Conservation (phyloP, 2,888 invertebrate genomes). For the Falcaria lacertinaria region DNA sequence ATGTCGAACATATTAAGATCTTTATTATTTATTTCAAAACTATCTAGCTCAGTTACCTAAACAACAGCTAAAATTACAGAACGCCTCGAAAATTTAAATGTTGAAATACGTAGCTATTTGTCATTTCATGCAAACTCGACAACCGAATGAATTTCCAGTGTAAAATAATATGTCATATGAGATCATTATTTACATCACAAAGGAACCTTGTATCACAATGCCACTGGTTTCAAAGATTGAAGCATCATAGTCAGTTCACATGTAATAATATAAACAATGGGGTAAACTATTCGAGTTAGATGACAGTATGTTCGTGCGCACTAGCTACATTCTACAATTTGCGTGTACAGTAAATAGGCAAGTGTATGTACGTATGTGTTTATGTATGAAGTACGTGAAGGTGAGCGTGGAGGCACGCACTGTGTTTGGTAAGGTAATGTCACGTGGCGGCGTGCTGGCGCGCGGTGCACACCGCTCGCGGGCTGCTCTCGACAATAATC, state of each 20-base stretch:
- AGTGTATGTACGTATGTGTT: not conserved
- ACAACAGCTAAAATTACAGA: not conserved
- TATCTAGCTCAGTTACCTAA: not conserved
- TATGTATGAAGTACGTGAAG: slow-evolving; percentile 6
- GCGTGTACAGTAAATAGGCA: not conserved
- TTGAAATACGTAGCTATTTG: not conserved
- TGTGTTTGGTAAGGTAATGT: slow-evolving; percentile 1
- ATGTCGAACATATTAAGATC: not conserved
- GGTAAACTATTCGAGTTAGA: not conserved
- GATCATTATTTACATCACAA: not conserved
- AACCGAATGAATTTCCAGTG: not conserved
- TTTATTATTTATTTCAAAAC: not conserved
- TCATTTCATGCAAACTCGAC: slow-evolving; percentile 2
- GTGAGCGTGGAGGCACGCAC: slow-evolving; percentile 10
- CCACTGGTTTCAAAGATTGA: slow-evolving; percentile 7
- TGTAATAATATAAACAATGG: not conserved
- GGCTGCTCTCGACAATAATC: slow-evolving; percentile 26
- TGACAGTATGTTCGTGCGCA: not conserved
- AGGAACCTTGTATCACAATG: slow-evolving; percentile 14
- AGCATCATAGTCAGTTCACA: not conserved
- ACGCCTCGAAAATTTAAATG: not conserved
- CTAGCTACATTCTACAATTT: not conserved
- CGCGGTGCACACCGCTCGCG: slow-evolving; percentile 15
- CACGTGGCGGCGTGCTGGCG: slow-evolving; percentile 10
- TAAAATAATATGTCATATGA: not conserved